Evolutionary conservation across 2,113 vertebrate genomes (phyloP).

Genomic region (Zingel zingel): DNA sequence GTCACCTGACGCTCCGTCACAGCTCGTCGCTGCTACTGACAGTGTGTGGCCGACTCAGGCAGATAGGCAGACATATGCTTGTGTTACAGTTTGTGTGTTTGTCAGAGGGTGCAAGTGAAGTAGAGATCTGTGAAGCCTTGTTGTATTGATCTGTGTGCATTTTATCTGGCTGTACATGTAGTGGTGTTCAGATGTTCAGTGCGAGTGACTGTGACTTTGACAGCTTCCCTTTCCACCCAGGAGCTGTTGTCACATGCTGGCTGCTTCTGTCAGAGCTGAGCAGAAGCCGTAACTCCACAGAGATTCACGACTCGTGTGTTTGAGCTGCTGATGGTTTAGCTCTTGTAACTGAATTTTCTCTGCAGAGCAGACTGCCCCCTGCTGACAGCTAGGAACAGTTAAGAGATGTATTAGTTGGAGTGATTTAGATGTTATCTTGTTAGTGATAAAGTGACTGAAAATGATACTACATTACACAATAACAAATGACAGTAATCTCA

Average conservation of each 20-base stretch:
- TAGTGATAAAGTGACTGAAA: conserved; percentile 10
- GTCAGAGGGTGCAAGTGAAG: not conserved
- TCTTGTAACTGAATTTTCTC: conserved; percentile 19
- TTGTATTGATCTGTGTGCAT: conserved; percentile 8
- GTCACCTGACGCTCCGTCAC: conserved; percentile 59
- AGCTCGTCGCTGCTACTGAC: conserved; percentile 45
- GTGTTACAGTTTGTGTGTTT: conserved; percentile 28
- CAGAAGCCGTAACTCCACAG: conserved; percentile 55
- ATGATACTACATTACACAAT: not conserved
- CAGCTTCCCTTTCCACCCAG: conserved; percentile 52
- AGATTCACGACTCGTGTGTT: conserved; percentile 45
- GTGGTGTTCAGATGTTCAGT: conserved; percentile 37
- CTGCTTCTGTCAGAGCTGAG: conserved; percentile 71
- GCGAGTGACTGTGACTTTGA: conserved; percentile 51
- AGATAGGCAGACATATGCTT: conserved; percentile 39
- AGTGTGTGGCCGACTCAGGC: conserved; percentile 33
- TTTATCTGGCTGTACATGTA: conserved; percentile 1
- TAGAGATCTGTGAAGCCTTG: not conserved
- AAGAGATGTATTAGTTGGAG: not conserved
- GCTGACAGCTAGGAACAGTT: conserved; percentile 8
- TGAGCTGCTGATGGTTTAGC: conserved; percentile 15
- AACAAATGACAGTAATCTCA: not conserved
- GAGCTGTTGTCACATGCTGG: conserved; percentile 72
- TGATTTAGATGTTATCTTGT: conserved; percentile 18
- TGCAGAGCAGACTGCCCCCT: conserved; percentile 51